phyloP scores from a whole-genome alignment of 64 coral and sea anemone species.

The Montipora sp. region DNA sequence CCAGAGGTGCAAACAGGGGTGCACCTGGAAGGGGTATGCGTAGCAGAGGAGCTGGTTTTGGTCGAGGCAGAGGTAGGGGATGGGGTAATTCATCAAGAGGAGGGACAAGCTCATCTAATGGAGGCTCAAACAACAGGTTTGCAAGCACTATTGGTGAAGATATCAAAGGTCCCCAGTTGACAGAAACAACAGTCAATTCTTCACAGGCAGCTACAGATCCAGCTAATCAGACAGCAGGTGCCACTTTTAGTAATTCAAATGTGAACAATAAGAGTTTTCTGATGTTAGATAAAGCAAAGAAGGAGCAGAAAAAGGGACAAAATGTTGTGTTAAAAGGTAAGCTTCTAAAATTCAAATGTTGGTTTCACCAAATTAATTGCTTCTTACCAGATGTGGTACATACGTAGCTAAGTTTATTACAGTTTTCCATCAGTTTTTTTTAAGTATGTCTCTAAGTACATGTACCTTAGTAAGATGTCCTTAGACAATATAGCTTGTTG shows the following conservation, averaged over 20 bases:
- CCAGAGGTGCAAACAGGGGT: background rate
- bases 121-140: background rate
- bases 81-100: background rate
- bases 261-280: background rate
- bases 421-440: too few species aligned
- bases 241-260: background rate
- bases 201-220: background rate
- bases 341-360: background rate
- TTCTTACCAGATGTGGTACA: too few species aligned
- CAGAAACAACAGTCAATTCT: background rate
- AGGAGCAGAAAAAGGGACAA: background rate
- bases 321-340: constrained; percentile 11
- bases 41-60: background rate
- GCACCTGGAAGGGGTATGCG: background rate
- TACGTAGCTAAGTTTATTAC: too few species aligned
- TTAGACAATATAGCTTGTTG: too few species aligned
- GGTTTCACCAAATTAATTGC: background rate
- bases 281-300: background rate
- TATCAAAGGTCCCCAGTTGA: background rate
- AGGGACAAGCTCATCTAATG: background rate
- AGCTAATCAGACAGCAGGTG: background rate
- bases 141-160: background rate
- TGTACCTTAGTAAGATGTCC: too few species aligned
- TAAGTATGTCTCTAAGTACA: too few species aligned
- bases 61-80: background rate